These are phyloP conservation scores for Neolamprologus falcicula DNA, from an alignment of 2,113 vertebrate genomes.

Conservation along the genomic window DNA sequence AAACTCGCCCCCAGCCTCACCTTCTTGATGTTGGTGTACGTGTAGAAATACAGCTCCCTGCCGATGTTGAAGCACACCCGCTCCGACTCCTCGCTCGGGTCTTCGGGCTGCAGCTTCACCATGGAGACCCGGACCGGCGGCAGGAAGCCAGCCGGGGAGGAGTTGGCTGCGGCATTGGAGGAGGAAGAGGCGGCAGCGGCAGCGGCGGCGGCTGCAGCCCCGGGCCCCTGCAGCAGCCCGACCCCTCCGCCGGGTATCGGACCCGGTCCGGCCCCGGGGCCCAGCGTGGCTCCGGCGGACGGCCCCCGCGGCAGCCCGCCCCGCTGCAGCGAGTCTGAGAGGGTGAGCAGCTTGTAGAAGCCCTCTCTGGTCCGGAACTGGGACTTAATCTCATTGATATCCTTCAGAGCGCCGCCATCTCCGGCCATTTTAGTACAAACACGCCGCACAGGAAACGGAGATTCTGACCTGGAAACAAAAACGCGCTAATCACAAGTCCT, in stretches of 20 bases:
- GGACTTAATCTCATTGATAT: constrained; percentile 87
- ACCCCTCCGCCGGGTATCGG: constrained; percentile 71
- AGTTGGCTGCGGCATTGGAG: constrained; percentile 65
- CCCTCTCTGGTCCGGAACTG: constrained; percentile 90
- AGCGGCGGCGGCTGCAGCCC: constrained; percentile 47
- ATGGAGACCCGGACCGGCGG: constrained; percentile 86
- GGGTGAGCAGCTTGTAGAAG: constrained; percentile 86
- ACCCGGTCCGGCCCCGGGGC: constrained; percentile 62
- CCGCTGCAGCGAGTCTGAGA: constrained; percentile 78
- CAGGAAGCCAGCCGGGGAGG: constrained; percentile 78
- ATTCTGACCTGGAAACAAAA: constrained; percentile 71
- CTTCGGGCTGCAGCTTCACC: constrained; percentile 83
- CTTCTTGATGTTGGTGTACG: constrained; percentile 80
- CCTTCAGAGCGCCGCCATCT: constrained; percentile 80
- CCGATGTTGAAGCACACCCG: constrained; percentile 89
- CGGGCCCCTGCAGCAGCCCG: constrained; percentile 73
- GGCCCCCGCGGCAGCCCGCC: constrained; percentile 76
- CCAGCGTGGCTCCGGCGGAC: constrained; percentile 67
- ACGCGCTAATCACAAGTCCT: constrained; percentile 21
- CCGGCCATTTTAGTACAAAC: constrained; percentile 77
- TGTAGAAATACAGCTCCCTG: constrained; percentile 87
- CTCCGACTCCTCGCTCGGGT: constrained; percentile 80
- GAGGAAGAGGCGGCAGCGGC: constrained; percentile 45
- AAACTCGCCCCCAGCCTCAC: constrained; percentile 45
- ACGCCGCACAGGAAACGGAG: constrained; percentile 70